phyloP scores from a whole-genome alignment of 2,797 vertebrate genomes.

The Tapirus indicus region DNA sequence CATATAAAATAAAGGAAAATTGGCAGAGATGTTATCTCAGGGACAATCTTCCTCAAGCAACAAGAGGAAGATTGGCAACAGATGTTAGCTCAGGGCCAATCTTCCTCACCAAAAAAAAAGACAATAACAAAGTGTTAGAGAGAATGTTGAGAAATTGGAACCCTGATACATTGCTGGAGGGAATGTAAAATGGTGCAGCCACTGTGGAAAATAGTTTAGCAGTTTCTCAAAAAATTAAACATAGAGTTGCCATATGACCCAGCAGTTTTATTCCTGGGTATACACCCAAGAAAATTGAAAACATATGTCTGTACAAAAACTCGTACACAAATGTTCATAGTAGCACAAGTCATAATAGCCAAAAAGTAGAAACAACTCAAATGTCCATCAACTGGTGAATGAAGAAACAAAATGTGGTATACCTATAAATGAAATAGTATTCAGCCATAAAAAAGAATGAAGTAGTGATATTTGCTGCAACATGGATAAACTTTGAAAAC shows the following conservation, averaged over 20 bases:
- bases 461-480: background rate
- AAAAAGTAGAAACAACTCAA: background rate
- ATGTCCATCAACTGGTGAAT: background rate
- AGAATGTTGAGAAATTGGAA: constrained; percentile 9
- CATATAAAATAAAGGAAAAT: too few relatives aligned
- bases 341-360: background rate
- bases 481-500: background rate
- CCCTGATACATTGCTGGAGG: background rate
- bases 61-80: too few relatives aligned
- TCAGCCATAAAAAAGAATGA: background rate
- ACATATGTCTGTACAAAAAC: background rate
- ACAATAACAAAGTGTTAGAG: background rate
- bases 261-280: background rate
- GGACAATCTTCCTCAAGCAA: too few relatives aligned
- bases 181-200: background rate
- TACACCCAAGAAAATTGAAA: constrained; percentile 6
- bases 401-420: constrained; percentile 11
- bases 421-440: constrained; percentile 5
- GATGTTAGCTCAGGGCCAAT: too few relatives aligned
- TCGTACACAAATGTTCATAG: background rate
- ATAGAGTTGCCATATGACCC: background rate
- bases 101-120: too few relatives aligned
- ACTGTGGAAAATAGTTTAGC: background rate
- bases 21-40: too few relatives aligned
- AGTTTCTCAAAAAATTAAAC: constrained; percentile 31